A percentile compares a stretch with the other conserved stretches of the same genome.
Conservation (phyloP, 2,797 vertebrate species). For the Myotis findleyi region DNA sequence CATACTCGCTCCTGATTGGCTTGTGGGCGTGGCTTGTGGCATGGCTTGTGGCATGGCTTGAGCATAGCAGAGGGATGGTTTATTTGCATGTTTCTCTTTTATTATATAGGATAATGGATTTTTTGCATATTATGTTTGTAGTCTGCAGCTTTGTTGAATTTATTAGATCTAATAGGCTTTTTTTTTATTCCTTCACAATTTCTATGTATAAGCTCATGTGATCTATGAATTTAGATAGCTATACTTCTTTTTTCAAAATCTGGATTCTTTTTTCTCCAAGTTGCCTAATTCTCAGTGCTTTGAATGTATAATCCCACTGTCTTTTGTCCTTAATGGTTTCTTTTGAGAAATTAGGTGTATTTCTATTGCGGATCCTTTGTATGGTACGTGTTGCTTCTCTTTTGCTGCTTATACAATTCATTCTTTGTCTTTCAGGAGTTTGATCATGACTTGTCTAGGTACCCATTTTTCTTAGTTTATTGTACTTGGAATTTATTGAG, state of each 20-base stretch:
- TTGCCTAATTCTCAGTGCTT: background rate
- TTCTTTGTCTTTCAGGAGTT: background rate
- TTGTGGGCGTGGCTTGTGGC: too few species aligned
- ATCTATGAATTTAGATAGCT: background rate
- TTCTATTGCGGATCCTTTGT: background rate
- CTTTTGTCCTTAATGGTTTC: background rate
- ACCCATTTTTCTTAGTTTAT: background rate
- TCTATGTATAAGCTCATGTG: background rate
- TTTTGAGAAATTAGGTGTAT: background rate
- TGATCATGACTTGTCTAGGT: background rate
- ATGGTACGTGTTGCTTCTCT: background rate
- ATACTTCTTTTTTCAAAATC: background rate
- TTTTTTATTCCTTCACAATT: background rate
- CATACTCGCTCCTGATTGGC: too few species aligned
- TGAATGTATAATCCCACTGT: background rate
- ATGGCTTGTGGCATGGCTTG: too few species aligned
- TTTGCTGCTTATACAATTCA: background rate
- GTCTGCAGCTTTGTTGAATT: background rate
- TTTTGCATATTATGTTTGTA: background rate
- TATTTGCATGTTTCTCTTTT: too few species aligned
- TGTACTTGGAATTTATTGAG: background rate
- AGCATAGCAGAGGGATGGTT: too few species aligned
- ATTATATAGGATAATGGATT: background rate
- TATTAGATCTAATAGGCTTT: background rate
- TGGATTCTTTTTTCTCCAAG: background rate